Conservation (phyloP, 2,797 vertebrate genomes). For the Propithecus deckenii region DNA sequence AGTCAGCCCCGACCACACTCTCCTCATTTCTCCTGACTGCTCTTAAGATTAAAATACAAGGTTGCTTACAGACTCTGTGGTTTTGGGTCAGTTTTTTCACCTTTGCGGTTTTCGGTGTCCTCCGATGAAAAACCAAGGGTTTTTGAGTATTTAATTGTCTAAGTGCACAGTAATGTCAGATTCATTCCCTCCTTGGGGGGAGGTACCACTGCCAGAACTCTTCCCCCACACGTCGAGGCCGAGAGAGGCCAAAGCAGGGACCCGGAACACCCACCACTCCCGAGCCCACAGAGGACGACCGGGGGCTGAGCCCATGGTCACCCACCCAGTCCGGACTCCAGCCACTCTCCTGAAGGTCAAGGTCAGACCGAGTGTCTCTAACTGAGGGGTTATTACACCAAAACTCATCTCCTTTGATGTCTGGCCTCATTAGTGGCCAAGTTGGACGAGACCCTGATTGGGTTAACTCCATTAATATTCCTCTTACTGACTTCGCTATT, state of each 20-base stretch:
- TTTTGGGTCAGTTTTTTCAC: neutral
- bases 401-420: neutral
- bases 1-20: fast-evolving
- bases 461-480: no score
- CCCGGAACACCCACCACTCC: fast-evolving
- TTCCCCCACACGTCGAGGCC: fast-evolving
- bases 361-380: no score
- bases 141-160: no score
- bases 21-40: neutral
- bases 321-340: fast-evolving
- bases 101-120: neutral
- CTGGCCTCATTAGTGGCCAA: fast-evolving
- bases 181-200: no score
- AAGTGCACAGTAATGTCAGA: fast-evolving
- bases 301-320: no score
- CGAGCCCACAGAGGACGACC: fast-evolving
- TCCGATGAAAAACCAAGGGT: neutral
- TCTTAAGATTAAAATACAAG: neutral
- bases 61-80: fast-evolving
- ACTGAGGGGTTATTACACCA: fast-evolving
- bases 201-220: no score
- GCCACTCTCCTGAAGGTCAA: neutral
- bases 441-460: fast-evolving
- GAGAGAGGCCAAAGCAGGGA: neutral
- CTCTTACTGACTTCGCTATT: neutral